Conservation (phyloP, 2,888 invertebrate species). For the Ornithoptera alexandrae region DNA sequence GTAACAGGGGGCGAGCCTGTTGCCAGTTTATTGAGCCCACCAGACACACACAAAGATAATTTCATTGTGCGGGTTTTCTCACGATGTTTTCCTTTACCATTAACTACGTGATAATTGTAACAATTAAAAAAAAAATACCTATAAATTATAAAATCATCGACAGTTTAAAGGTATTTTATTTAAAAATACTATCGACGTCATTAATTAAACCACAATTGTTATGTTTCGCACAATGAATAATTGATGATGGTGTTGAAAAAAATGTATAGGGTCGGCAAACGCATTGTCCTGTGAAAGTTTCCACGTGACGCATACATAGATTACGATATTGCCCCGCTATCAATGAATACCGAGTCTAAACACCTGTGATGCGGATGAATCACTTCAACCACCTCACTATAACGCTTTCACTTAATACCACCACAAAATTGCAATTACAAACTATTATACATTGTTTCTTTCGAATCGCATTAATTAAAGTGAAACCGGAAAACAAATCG, state of each 20-base stretch:
- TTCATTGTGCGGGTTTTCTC: no score
- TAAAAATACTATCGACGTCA: neutral
- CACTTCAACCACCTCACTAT: neutral
- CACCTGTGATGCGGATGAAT: neutral
- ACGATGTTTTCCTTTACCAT: no score
- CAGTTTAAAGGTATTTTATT: neutral
- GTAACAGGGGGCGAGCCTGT: no score
- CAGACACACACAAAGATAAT: no score
- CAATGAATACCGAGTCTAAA: neutral
- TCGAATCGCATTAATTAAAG: no score
- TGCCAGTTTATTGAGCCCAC: no score
- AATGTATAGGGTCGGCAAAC: neutral
- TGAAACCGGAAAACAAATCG: no score
- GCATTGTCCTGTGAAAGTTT: constrained; percentile 28
- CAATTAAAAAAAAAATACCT: no score
- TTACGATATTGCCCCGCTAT: neutral
- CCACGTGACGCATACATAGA: constrained; percentile 17
- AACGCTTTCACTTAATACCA: neutral
- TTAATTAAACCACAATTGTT: constrained; percentile 16
- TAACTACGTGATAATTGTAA: no score
- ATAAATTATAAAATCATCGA: no score
- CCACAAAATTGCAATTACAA: no score
- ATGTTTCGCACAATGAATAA: constrained; percentile 27
- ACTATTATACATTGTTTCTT: no score
- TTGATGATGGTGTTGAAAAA: constrained; percentile 16